Base-by-base conservation (phyloP, 2,797 vertebrate species). In the Xenentodon cancila region DNA sequence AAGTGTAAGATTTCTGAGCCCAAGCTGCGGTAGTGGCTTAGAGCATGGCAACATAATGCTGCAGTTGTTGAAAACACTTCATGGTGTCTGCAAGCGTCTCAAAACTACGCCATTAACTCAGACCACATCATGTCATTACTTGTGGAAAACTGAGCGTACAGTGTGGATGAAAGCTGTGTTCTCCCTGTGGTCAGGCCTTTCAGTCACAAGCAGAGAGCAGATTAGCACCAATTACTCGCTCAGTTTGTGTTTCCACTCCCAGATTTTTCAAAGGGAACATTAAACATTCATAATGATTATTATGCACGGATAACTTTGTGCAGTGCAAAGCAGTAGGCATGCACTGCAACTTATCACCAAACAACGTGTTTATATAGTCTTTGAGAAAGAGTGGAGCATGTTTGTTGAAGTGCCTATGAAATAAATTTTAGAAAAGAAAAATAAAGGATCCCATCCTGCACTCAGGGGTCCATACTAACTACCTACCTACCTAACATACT, bases 151-250 rank as follows among this genome's bases (percentile, higher is more conserved):
- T 7, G 1, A 20, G 3, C 27, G 52, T 19, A 47, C 59, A 65
- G 22, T n/a, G 21, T 20, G 18, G 17, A 67, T 54, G 51, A 62
- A 77, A 59, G 22, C 44, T 9, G 9, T 5, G 7, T 34, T 48
- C 22, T 59, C 17, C 59, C 49, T 46, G 1, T 73, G 22, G 12
- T 58, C 11, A 59, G 15, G 11, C 34, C 32, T 53, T 18, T 63
- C 32, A 42, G 64, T 84, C 78, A 85, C 71, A 71, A 81, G 78
- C 0, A 1, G n/a, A 76, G 37, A 59, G 58, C 71, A 32, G 44
- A 77, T 80, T 53, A 69, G 64, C n/a, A 42, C n/a, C 32, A 79
- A 70, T 77, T 63, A 67, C 32, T 68, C 16, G 2, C 47, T 52
- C 19, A 51, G 0, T 72, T 62, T 64, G 18, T 40, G 52, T 40